phyloP scores from a whole-genome alignment of 1,140 invertebrate species.

The Dinoponera quadriceps region DNA sequence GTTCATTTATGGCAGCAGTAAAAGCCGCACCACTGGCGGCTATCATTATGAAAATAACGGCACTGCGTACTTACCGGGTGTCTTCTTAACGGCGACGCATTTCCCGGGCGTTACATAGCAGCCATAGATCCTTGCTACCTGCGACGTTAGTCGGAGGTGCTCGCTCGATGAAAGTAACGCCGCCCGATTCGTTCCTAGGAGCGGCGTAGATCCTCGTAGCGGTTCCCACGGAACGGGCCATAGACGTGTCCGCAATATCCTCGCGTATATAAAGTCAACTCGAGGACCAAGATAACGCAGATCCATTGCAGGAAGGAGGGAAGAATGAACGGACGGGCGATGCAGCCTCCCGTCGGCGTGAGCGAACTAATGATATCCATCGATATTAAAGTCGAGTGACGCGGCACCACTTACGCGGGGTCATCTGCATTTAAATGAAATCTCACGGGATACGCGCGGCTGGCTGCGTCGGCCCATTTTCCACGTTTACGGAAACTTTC shows the following conservation, averaged over 20 bases:
- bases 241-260: conserved; percentile 68
- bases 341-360: background rate
- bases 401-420: conserved; percentile 61
- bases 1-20: conserved; percentile 14
- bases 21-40: background rate
- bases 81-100: conserved; percentile 20
- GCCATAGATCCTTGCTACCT: conserved; percentile 20
- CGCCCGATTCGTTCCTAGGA: conserved; percentile 37
- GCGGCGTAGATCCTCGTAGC: conserved; percentile 53
- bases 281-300: conserved; percentile 51
- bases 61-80: conserved; percentile 6
- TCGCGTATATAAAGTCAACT: conserved; percentile 52
- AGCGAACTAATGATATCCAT: conserved; percentile 76
- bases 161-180: conserved; percentile 54
- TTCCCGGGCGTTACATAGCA: background rate
- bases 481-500: conserved; percentile 57
- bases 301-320: conserved; percentile 42
- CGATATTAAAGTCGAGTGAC: conserved; percentile 75
- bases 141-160: conserved; percentile 8
- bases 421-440: conserved; percentile 80
- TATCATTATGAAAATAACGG: conserved; percentile 42
- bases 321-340: background rate
- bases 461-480: conserved; percentile 17
- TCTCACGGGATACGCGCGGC: conserved; percentile 44
- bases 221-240: conserved; percentile 48